Percentiles rank a stretch among this genome's conserved stretches.
These are phyloP conservation scores for Mormyrus lacerda DNA, from an alignment of 2,113 vertebrate species.

Conservation along the genomic window DNA sequence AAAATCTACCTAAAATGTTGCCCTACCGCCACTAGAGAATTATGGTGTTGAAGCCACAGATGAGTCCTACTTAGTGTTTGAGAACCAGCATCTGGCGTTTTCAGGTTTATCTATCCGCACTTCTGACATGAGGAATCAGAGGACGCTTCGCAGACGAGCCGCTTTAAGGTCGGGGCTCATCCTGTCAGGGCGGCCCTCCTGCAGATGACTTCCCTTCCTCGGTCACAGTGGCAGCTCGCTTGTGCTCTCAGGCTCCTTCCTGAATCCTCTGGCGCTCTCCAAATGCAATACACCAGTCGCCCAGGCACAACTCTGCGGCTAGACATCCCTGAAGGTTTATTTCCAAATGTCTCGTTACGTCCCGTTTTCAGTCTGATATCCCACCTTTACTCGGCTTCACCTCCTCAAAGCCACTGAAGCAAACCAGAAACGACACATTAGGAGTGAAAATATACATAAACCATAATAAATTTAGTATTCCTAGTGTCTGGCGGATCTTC, in stretches of 20 bases:
- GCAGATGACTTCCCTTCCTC: background rate
- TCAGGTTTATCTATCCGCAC: background rate
- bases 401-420: background rate
- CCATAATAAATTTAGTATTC: background rate
- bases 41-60: background rate
- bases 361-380: background rate
- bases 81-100: background rate
- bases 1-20: background rate
- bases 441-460: background rate
- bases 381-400: background rate
- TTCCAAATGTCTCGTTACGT: background rate
- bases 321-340: background rate
- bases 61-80: background rate
- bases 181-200: background rate
- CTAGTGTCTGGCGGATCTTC: background rate
- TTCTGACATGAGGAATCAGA: background rate
- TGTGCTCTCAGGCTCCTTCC: background rate
- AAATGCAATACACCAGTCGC: background rate
- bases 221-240: background rate
- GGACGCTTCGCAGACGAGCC: background rate
- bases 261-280: background rate
- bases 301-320: background rate
- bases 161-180: background rate
- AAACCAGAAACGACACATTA: background rate
- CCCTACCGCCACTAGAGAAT: background rate